Evolutionary conservation across 2,113 vertebrate species (phyloP), one percentile per base, ranked within the genome.

Genomic region (Zapornia atra): DNA sequence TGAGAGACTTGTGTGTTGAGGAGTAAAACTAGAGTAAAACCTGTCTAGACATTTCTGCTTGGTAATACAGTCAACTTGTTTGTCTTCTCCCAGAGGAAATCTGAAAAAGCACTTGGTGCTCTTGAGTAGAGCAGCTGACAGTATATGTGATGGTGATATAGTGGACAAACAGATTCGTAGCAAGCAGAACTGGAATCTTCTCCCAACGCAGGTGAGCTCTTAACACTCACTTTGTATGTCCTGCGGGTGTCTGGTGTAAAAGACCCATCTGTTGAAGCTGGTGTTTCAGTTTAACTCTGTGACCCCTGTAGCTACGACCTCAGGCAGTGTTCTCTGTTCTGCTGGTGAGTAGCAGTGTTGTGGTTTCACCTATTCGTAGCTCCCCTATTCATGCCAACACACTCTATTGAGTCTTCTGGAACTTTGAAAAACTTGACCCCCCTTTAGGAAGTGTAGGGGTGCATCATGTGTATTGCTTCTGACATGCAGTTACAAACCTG

Each of bases 111-210:
- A 99, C 94, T 97, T 99, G 96, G 96, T 99, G 96, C 97, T 99
- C 60, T 97, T 99, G 96, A 99, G 99, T 96, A 99, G 98, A 97
- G 98, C 99, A 2, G 99, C 99, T 3, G 99, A 99, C 82, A 99
- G 99, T 69, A 99, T 99, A 86, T 98, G 98, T 68, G 99, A 99
- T 25, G 99, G 99, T 21, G 99, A 99, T 94, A 97, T 99, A 70
- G 99, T 99, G 88, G 99, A 99, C 97, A 97, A 95, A 79, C 98
- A 98, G 94, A 99, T 99, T 89, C 99, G 99, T 66, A 99, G 98
- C 66, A 96, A 97, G 56, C 99, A 99, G 90, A 98, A 97, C 96
- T 99, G 99, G 99, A 99, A 97, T 48, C 99, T 99, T 84, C 98
- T 99, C 85, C 99, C 99, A 25, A 99, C 98, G 5, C 99, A 99